A percentile compares a stretch with the other conserved stretches of the same genome.
These are phyloP conservation scores for Poecilia latipinna DNA, from an alignment of 2,113 vertebrate species.

Conservation along the genomic window DNA sequence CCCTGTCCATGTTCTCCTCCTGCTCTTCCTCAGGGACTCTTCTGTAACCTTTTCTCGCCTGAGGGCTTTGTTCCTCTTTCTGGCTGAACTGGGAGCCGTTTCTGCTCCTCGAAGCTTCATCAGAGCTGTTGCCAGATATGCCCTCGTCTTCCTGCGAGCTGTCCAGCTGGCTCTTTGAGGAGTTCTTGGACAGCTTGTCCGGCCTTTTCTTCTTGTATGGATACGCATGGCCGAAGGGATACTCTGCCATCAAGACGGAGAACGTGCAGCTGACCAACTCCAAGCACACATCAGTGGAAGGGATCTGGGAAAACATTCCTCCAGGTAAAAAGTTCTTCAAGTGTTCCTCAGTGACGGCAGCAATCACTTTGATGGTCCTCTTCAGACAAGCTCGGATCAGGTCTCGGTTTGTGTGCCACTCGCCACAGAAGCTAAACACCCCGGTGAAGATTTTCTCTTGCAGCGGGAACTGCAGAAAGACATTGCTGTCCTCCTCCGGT, in stretches of 20 bases:
- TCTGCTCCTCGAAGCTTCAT: slow-evolving; percentile 10
- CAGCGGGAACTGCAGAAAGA: slow-evolving; percentile 76
- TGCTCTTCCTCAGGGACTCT: background rate
- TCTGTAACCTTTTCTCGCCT: slow-evolving; percentile 7
- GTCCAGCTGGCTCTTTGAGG: background rate
- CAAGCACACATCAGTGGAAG: slow-evolving; percentile 45
- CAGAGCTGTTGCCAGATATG: slow-evolving; percentile 8
- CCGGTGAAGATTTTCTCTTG: slow-evolving; percentile 73
- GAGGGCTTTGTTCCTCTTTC: background rate
- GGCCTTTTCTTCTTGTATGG: slow-evolving; percentile 37
- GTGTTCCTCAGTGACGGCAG: slow-evolving; percentile 70
- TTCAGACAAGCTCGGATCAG: slow-evolving; percentile 75
- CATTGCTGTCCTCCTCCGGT: slow-evolving; percentile 65
- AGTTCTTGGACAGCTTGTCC: slow-evolving; percentile 14
- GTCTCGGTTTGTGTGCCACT: slow-evolving; percentile 72
- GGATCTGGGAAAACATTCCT: slow-evolving; percentile 65
- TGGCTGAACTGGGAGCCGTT: background rate
- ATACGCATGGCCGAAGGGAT: slow-evolving; percentile 59
- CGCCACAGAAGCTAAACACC: slow-evolving; percentile 74
- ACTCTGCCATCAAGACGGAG: slow-evolving; percentile 75
- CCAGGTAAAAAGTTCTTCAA: slow-evolving; percentile 80
- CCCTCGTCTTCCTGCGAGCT: slow-evolving; percentile 40
- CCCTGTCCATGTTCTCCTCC: slow-evolving; percentile 52
- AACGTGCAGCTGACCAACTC: slow-evolving; percentile 73
- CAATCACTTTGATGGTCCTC: slow-evolving; percentile 71